Evolutionary conservation across 1,140 invertebrate genomes (phyloP).

Genomic region (Aphaenogaster rudis): DNA sequence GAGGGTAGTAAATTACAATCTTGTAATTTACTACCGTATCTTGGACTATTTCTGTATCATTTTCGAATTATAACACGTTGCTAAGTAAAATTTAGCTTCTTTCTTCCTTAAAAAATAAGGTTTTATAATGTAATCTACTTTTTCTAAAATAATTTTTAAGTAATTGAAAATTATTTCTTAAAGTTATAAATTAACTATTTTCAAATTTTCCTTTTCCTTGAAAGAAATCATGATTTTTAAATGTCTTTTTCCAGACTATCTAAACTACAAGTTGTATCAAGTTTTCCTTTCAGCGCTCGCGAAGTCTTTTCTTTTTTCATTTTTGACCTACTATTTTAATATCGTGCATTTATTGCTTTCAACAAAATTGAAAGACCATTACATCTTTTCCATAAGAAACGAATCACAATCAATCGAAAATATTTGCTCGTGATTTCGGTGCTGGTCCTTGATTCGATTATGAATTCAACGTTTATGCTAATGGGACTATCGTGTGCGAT

Average conservation of each 20-base stretch:
- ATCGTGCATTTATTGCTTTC: background rate
- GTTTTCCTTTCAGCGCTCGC: background rate
- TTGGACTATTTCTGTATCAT: background rate
- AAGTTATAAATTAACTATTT: background rate
- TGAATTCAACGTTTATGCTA: slow-evolving; percentile 62
- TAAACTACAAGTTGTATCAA: background rate
- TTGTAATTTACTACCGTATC: background rate
- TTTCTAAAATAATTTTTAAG: background rate
- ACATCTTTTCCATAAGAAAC: background rate
- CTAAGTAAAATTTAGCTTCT: background rate
- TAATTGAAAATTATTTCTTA: background rate
- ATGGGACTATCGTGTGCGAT: slow-evolving; percentile 54
- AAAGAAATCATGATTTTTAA: background rate
- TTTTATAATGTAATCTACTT: background rate
- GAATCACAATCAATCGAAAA: slow-evolving; percentile 40
- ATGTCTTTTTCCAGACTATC: background rate
- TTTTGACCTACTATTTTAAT: background rate
- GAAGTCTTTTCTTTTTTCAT: background rate
- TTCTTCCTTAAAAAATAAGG: background rate
- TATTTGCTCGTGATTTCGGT: background rate
- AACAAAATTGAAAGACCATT: background rate
- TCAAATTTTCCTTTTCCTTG: background rate
- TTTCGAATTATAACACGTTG: background rate
- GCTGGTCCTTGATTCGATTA: slow-evolving; percentile 34
- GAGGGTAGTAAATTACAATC: background rate